These are phyloP conservation scores for Oopsacas minuta DNA, from an alignment of 37 sponge, comb jelly and placozoan species.

Conservation along the genomic window DNA sequence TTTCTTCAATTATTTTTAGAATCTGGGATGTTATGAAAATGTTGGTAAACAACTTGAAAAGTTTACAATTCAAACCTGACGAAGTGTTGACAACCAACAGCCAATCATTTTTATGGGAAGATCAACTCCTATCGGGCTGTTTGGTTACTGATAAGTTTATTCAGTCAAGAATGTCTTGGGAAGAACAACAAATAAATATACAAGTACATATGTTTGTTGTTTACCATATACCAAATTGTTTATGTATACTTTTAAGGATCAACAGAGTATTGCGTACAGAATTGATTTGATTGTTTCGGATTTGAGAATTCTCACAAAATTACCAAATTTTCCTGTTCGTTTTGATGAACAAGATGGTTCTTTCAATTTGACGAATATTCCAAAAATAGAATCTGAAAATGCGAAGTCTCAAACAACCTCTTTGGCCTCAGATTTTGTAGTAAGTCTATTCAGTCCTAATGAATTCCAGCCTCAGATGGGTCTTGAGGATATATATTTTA, in stretches of 20 bases:
- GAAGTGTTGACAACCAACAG: neutral
- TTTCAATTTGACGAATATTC: no score
- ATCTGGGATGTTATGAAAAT: neutral
- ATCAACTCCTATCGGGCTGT: neutral
- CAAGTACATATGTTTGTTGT: neutral
- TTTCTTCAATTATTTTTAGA: no score
- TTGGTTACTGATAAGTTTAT: neutral
- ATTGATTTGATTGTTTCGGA: neutral
- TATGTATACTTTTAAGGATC: neutral
- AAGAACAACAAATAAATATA: neutral
- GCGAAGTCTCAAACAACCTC: no score
- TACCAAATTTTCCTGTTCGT: neutral
- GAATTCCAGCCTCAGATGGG: no score
- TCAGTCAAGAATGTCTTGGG: neutral
- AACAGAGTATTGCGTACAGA: neutral
- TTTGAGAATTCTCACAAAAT: neutral
- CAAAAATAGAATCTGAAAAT: no score
- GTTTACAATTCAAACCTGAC: neutral
- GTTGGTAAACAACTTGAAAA: neutral
- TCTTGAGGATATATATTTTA: no score
- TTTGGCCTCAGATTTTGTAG: no score
- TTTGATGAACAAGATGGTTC: no score
- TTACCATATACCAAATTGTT: no score
- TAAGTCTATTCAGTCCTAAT: no score
- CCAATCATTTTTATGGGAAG: slow-evolving; percentile 4